phyloP scores from a whole-genome alignment of 2,888 invertebrate species.

The Drosophila paramelanica region DNA sequence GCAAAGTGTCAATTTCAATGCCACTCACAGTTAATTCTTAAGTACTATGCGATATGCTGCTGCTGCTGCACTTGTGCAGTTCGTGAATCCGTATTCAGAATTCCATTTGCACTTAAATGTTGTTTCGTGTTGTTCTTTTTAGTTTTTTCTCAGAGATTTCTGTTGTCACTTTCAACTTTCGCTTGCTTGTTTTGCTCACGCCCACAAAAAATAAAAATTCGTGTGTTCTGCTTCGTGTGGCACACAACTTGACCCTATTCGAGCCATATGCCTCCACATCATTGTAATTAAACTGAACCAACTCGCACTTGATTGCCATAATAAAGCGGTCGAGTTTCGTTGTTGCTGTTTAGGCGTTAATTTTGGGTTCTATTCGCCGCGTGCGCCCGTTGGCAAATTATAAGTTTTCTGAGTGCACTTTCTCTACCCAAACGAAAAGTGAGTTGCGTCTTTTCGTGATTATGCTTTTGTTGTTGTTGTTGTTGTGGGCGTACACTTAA shows the following conservation, averaged over 20 bases:
- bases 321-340: constrained; percentile 32
- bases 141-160: constrained; percentile 5
- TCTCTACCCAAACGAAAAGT: constrained; percentile 59
- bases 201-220: constrained; percentile 23
- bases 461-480: constrained; percentile 13
- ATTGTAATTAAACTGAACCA: constrained; percentile 57
- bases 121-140: not conserved
- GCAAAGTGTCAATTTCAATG: constrained; percentile 51
- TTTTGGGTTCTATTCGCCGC: constrained; percentile 66
- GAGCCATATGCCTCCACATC: constrained; percentile 35
- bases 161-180: constrained; percentile 77
- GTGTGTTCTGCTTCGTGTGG: constrained; percentile 56
- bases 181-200: constrained; percentile 58
- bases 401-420: constrained; percentile 67
- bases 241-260: constrained; percentile 70
- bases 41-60: constrained; percentile 9
- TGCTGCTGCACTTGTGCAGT: constrained; percentile 1
- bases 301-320: constrained; percentile 64
- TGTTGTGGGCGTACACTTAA: constrained; percentile 44
- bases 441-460: constrained; percentile 46
- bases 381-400: constrained; percentile 64
- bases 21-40: constrained; percentile 43
- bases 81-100: constrained; percentile 5
- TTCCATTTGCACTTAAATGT: constrained; percentile 8
- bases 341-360: constrained; percentile 72